phyloP scores from a whole-genome alignment of 2,797 vertebrate species.

The Cynodonichthys magdalenae region DNA sequence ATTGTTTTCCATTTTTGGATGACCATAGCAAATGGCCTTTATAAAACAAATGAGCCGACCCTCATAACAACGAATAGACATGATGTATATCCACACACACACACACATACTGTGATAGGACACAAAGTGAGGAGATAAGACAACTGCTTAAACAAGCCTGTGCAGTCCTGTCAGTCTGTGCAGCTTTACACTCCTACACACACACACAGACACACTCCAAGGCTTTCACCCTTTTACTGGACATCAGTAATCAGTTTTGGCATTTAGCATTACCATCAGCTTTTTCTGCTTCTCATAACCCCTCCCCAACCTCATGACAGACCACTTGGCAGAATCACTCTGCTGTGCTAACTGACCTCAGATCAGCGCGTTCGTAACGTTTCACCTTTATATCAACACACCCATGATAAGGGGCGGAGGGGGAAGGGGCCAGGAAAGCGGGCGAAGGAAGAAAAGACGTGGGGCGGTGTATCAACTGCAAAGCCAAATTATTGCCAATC shows the following conservation, averaged over 20 bases:
- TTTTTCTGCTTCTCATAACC: constrained; percentile 60
- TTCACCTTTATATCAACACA: constrained; percentile 77
- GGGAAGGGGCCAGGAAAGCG: constrained; percentile 24
- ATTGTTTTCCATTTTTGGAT: constrained; percentile 67
- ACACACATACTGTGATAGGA: constrained; percentile 28
- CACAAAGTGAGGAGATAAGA: constrained; percentile 33
- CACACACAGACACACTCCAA: constrained; percentile 13
- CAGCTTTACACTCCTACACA: constrained; percentile 24
- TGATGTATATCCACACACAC: not conserved
- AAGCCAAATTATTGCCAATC: constrained; percentile 92
- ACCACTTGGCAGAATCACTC: constrained; percentile 68
- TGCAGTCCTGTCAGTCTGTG: constrained; percentile 31
- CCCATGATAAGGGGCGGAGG: constrained; percentile 42
- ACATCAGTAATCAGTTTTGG: constrained; percentile 67
- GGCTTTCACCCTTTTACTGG: constrained; percentile 52
- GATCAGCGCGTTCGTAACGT: constrained; percentile 72
- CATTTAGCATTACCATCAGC: constrained; percentile 75
- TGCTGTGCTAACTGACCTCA: constrained; percentile 67
- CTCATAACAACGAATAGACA: constrained; percentile 30
- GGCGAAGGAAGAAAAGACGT: constrained; percentile 51
- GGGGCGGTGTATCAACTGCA: constrained; percentile 79
- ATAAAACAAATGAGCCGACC: constrained; percentile 54
- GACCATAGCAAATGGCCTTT: constrained; percentile 53
- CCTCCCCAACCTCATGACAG: constrained; percentile 51
- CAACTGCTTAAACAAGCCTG: constrained; percentile 39